These are phyloP conservation scores for Propsilocerus akamusi DNA, from an alignment of 1,140 invertebrate species.

Conservation along the genomic window DNA sequence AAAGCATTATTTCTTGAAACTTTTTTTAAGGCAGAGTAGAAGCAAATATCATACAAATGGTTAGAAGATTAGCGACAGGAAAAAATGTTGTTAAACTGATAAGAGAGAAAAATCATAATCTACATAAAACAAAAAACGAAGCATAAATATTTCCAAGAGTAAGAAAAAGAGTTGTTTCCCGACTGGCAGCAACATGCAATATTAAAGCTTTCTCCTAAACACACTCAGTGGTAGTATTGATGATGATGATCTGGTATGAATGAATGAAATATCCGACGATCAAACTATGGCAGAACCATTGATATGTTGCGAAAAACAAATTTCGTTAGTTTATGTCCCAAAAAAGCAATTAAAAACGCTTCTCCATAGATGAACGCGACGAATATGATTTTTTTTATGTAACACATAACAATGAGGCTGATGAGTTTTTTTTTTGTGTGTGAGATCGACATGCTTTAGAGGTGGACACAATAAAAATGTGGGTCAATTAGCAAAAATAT, in stretches of 20 bases:
- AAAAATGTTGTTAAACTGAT: not conserved
- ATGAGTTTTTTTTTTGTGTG: not conserved
- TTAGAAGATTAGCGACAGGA: not conserved
- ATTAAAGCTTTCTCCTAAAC: too few relatives aligned
- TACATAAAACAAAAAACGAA: not conserved
- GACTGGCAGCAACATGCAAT: too few relatives aligned
- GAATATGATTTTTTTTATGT: not conserved
- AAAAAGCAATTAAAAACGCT: not conserved
- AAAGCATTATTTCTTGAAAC: too few relatives aligned
- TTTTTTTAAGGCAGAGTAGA: too few relatives aligned
- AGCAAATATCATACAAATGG: conserved; percentile 2
- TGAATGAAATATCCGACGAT: too few relatives aligned
- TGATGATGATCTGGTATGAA: too few relatives aligned
- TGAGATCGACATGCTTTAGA: conserved; percentile 1
- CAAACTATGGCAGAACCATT: too few relatives aligned
- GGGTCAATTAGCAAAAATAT: not conserved
- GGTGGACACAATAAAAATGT: not conserved
- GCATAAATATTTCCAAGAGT: not conserved
- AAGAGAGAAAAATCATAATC: not conserved
- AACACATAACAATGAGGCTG: not conserved
- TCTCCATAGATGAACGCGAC: not conserved
- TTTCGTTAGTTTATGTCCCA: too few relatives aligned
- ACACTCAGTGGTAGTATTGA: too few relatives aligned
- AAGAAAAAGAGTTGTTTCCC: too few relatives aligned
- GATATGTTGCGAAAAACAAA: too few relatives aligned